Evolutionary conservation across 1,140 invertebrate genomes (phyloP), one percentile per base, ranked within the genome.

Genomic region (Telenomus remus): DNA sequence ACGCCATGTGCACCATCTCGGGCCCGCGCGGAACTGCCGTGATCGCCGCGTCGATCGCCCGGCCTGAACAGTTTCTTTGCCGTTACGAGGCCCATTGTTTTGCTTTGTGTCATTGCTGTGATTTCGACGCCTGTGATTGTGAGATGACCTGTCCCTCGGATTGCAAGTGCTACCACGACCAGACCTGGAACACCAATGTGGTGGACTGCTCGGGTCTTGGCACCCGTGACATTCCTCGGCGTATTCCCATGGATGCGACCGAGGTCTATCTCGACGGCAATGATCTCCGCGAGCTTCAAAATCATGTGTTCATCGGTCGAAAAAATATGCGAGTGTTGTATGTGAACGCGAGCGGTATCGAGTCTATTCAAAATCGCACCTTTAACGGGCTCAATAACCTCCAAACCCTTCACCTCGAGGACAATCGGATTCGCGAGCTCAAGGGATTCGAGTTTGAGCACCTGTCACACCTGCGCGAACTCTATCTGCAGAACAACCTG

Each of bases 121-220:
- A n/a, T n/a, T n/a, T n/a, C n/a, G n/a, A n/a, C n/a, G 96, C 95
- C 48, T 98, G 96, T 86, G 96, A 97, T 86, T 97, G 96, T 87
- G 95, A 97, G 88, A 97, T 97, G 95, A 96, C 94, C 3, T 98
- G 96, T 81, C 96, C 96, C 1, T 91, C 91, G 69, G 95, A 96
- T 81, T 98, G 96, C 88, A 94, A 94, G 64, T 98, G 96, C 82
- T 97, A 96, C 85, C 94, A 96, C 87, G 95, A 97, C 81, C 94
- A 95, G 83, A 94, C 95, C 11, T 97, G 96, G 95, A 94, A 94
- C 68, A 95, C 94, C 27, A 97, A 97, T 84, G 94, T 97, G 4
- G 95, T 97, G 2, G 95, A 97, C 81, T 97, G 96, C 86, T 95
- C 95, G 19, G 90, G 92, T 0, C 92, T 94, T 72, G 90, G 91